These are phyloP conservation scores for Heliconius himera DNA, from an alignment of 1,140 invertebrate species.

Conservation along the genomic window DNA sequence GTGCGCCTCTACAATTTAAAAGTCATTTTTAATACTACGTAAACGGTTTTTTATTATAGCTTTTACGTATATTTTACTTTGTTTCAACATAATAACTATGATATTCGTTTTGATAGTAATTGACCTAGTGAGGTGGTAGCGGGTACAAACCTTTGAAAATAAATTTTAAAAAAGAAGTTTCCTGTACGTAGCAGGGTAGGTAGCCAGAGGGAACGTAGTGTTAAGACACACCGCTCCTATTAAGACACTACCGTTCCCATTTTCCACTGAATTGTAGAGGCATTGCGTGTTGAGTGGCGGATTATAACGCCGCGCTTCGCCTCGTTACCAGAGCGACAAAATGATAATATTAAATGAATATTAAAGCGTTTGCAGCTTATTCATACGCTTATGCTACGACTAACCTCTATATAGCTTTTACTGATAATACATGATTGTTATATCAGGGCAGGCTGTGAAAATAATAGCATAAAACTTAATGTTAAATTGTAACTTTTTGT, in stretches of 20 bases:
- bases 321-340: too few species aligned
- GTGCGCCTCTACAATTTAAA: background rate
- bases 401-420: too few species aligned
- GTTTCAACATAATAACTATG: background rate
- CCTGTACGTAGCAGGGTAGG: background rate
- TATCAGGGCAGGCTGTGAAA: too few species aligned
- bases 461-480: background rate
- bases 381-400: too few species aligned
- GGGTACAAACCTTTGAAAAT: background rate
- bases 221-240: background rate
- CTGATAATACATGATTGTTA: too few species aligned
- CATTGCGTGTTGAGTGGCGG: too few species aligned
- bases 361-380: too few species aligned
- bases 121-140: background rate
- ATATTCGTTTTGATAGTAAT: background rate
- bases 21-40: background rate
- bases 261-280: too few species aligned
- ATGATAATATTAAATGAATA: too few species aligned
- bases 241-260: too few species aligned
- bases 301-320: too few species aligned
- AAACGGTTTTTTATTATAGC: constrained; percentile 7
- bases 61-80: background rate
- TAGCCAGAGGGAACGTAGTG: background rate
- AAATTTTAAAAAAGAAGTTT: background rate
- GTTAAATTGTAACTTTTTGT: background rate